A percentile compares a stretch with the other conserved stretches of the same genome.
Conservation (phyloP, 2,113 vertebrate species). For the Plestiodon gilberti region DNA sequence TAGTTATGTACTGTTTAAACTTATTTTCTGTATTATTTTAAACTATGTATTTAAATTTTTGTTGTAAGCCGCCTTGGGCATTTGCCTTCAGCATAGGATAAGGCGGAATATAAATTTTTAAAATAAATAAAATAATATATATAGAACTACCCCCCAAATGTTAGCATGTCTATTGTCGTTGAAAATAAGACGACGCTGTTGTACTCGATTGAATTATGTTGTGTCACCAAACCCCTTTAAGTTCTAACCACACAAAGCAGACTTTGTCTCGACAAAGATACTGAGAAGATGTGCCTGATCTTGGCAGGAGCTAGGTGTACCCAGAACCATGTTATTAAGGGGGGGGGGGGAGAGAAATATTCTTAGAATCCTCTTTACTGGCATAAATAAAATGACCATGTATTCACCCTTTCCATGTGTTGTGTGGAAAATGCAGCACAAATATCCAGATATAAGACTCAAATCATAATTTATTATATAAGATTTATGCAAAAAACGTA, state of each 20-base stretch:
- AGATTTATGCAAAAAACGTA: too few species aligned
- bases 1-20: too few species aligned
- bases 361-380: conserved; percentile 51
- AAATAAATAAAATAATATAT: background rate
- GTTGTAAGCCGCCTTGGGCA: too few species aligned
- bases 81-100: too few species aligned
- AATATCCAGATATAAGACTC: background rate
- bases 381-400: conserved; percentile 14
- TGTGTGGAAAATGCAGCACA: background rate
- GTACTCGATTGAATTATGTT: conserved; percentile 66
- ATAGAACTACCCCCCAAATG: background rate
- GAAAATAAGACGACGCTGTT: conserved; percentile 61
- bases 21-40: too few species aligned
- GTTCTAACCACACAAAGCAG: conserved; percentile 77
- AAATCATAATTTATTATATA: background rate
- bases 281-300: conserved; percentile 74
- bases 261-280: conserved; percentile 82
- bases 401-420: background rate
- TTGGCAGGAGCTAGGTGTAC: conserved; percentile 76
- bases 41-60: too few species aligned
- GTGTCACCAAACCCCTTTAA: conserved; percentile 75
- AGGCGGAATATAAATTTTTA: too few species aligned
- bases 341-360: conserved; percentile 64
- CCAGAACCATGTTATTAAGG: conserved; percentile 69
- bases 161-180: conserved; percentile 45